phyloP scores from a whole-genome alignment of 2,797 vertebrate genomes.

The Limnodromus scolopaceus region DNA sequence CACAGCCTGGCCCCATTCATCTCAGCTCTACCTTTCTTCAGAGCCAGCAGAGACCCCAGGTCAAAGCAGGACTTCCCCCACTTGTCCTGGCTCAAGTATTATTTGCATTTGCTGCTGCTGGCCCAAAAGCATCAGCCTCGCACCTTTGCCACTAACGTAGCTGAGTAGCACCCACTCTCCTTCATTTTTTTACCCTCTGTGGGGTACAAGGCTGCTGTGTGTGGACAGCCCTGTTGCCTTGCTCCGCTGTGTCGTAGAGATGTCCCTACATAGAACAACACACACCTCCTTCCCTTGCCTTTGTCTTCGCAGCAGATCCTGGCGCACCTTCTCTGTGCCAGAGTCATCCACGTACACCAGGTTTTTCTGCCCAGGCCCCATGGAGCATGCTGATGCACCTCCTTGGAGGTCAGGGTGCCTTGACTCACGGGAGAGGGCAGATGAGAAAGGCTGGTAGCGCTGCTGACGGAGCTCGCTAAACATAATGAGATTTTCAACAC shows the following conservation, averaged over 20 bases:
- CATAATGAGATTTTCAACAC: conserved; percentile 4
- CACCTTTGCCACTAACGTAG: neutral
- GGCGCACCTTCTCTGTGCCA: neutral
- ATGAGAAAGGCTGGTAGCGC: neutral
- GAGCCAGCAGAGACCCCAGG: neutral
- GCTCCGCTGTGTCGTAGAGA: neutral
- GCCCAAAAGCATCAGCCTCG: neutral
- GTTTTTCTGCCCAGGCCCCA: neutral
- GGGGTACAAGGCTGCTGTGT: neutral
- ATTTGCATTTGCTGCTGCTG: neutral
- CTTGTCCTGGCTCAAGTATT: neutral
- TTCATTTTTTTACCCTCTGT: neutral
- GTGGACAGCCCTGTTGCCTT: neutral
- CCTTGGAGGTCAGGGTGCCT: neutral
- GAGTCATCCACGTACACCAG: accelerated
- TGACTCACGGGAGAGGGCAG: neutral
- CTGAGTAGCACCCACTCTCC: neutral
- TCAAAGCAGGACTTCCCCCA: neutral
- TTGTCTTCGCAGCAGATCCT: neutral
- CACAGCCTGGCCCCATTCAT: neutral
- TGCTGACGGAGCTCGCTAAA: accelerated
- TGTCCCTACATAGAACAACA: neutral
- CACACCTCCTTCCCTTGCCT: neutral
- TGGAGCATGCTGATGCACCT: accelerated
- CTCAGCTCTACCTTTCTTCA: neutral